Evolutionary conservation across 2,888 invertebrate genomes (phyloP).

Genomic region (Agonopterix subpropinquella): DNA sequence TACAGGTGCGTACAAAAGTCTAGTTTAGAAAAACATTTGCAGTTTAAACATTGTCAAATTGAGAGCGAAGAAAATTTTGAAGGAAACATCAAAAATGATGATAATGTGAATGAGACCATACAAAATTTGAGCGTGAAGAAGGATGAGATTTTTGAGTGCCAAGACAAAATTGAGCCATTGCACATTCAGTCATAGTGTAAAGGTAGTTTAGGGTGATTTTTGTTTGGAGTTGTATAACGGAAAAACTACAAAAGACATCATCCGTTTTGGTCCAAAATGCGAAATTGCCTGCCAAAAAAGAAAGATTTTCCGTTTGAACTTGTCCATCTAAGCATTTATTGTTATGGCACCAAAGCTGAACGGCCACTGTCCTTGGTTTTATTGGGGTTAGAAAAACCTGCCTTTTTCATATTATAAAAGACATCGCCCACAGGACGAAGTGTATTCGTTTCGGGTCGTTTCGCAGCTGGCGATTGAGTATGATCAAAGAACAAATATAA

Average conservation of each 20-base stretch:
- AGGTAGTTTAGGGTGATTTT: slow-evolving; percentile 4
- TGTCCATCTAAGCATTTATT: too few species aligned
- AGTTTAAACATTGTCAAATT: slow-evolving; percentile 47
- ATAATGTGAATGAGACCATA: slow-evolving; percentile 22
- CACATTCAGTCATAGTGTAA: slow-evolving; percentile 25
- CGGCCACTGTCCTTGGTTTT: too few species aligned
- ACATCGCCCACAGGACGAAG: too few species aligned
- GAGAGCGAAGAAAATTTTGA: slow-evolving; percentile 10
- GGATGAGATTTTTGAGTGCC: slow-evolving; percentile 19
- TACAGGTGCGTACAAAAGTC: slow-evolving; percentile 65
- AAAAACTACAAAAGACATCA: not conserved
- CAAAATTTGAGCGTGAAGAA: slow-evolving; percentile 51
- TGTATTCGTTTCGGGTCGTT: too few species aligned
- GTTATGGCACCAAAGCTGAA: too few species aligned
- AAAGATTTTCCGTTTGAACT: too few species aligned
- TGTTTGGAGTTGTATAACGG: not conserved
- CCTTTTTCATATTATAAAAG: too few species aligned
- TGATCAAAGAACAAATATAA: too few species aligned
- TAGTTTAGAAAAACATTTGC: slow-evolving; percentile 64
- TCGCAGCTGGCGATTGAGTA: too few species aligned
- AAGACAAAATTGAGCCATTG: slow-evolving; percentile 17
- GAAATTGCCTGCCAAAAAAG: too few species aligned
- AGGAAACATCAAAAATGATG: not conserved
- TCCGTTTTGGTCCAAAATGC: too few species aligned
- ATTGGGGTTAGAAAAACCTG: too few species aligned